Percentiles rank a stretch among this genome's conserved stretches.
phyloP scores from a whole-genome alignment of 2,888 invertebrate species.

The Drosophila mulleri region DNA sequence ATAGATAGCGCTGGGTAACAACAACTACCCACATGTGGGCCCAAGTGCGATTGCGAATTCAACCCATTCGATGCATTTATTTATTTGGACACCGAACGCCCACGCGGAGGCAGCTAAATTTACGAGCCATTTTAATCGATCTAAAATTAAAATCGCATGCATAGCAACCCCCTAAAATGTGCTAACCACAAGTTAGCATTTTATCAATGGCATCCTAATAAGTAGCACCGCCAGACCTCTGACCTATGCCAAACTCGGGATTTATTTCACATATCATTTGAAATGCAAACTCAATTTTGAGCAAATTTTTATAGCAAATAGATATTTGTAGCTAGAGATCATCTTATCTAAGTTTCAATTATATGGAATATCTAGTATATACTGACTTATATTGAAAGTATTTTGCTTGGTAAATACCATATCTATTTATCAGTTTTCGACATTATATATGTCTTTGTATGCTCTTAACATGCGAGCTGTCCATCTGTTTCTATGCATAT shows the following conservation, averaged over 20 bases:
- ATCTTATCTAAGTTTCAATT: not conserved
- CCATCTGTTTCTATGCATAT: not conserved
- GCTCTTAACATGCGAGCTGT: not conserved
- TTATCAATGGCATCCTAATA: slow-evolving; percentile 33
- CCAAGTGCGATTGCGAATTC: slow-evolving; percentile 14
- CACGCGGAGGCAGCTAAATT: slow-evolving; percentile 58
- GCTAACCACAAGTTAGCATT: slow-evolving; percentile 27
- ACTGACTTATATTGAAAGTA: not conserved
- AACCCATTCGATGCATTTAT: slow-evolving; percentile 64
- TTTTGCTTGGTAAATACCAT: not conserved
- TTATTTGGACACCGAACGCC: slow-evolving; percentile 74
- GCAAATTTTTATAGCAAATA: too few species aligned
- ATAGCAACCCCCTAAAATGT: slow-evolving; percentile 58
- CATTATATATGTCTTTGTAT: not conserved
- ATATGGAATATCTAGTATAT: not conserved
- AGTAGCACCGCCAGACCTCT: not conserved
- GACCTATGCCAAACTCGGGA: not conserved
- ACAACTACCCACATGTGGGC: slow-evolving; percentile 28
- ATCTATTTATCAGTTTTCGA: not conserved
- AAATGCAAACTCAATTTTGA: not conserved
- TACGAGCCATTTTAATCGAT: slow-evolving; percentile 76
- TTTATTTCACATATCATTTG: not conserved
- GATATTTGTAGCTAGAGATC: not conserved
- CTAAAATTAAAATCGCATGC: slow-evolving; percentile 72
- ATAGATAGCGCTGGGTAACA: slow-evolving; percentile 8